These are phyloP conservation scores for Pseudachorutes palmiensis DNA, from an alignment of 1,140 invertebrate genomes.

Conservation along the genomic window DNA sequence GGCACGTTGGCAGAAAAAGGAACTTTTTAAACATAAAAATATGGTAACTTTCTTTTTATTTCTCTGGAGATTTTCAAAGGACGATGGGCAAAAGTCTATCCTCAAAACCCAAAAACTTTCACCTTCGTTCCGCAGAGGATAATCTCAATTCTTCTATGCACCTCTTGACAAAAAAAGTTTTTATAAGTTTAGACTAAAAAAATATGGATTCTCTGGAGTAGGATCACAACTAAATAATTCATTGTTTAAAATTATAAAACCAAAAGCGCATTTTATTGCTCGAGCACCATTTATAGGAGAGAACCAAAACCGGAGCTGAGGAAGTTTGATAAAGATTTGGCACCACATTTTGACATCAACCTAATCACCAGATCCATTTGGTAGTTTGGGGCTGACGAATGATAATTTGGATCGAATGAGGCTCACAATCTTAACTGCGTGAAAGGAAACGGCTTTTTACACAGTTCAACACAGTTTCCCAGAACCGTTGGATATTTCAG, in stretches of 20 bases:
- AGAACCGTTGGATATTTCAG: neutral
- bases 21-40: neutral
- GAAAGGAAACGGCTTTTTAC: neutral
- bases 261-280: neutral
- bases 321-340: neutral
- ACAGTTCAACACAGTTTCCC: too few species aligned
- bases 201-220: too few species aligned
- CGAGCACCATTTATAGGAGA: neutral
- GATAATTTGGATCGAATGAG: neutral
- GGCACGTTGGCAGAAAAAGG: neutral
- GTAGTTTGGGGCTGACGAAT: neutral
- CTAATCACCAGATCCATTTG: neutral
- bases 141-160: too few species aligned
- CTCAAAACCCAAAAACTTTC: too few species aligned
- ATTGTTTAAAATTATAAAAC: too few species aligned
- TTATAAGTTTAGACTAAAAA: too few species aligned
- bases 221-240: too few species aligned
- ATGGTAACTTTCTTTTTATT: neutral
- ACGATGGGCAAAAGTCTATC: too few species aligned
- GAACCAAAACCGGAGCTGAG: neutral
- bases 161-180: too few species aligned
- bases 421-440: too few species aligned
- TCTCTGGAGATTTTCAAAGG: neutral
- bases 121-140: too few species aligned
- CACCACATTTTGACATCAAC: neutral